Evolutionary conservation across 2,113 vertebrate species (phyloP), one percentile per base, ranked within the genome.

Genomic region (Donacobius atricapilla): DNA sequence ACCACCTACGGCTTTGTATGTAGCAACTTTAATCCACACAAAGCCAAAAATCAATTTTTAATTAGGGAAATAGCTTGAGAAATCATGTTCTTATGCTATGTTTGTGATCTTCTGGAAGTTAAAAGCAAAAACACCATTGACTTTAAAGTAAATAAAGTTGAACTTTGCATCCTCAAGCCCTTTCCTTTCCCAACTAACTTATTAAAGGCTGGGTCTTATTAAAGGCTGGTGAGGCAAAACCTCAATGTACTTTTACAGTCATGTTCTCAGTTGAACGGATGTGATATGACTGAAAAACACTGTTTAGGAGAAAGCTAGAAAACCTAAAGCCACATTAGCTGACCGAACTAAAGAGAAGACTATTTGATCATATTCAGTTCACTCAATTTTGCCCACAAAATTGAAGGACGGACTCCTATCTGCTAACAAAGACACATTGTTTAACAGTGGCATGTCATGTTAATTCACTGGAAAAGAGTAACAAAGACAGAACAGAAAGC

Each of bases 41-140:
- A 86, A 85, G 63, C 68, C 85, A 90, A 95, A 96, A 97, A 96
- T 96, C 96, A 96, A 93, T 94, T 97, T 97, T 96, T 96, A 97
- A 97, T 97, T 97, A 96, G 42, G 33, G 64, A 95, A 95, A 73
- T 40, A 77, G 71, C 73, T 69, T 87, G 44, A 90, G 45, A 96
- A 97, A 93, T 54, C 81, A 87, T 76, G 85, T 70, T 88, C 39
- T 87, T 90, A 50, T 54, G 30, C 57, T 39, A 44, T 35, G 37
- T 58, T 85, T 84, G 37, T 76, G 64, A 95, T 76, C 45, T 87
- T 50, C 40, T 42, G 20, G 45, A 90, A 93, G 65, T 83, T 83
- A 84, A 79, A 33, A 90, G 60, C 23, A 93, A 90, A 91, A 45
- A 58, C 66, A 65, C 13, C 37, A 37, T 7, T 63, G 76, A 65